Conservation (phyloP, 2,888 invertebrate species). For the Eupithecia inturbata region DNA sequence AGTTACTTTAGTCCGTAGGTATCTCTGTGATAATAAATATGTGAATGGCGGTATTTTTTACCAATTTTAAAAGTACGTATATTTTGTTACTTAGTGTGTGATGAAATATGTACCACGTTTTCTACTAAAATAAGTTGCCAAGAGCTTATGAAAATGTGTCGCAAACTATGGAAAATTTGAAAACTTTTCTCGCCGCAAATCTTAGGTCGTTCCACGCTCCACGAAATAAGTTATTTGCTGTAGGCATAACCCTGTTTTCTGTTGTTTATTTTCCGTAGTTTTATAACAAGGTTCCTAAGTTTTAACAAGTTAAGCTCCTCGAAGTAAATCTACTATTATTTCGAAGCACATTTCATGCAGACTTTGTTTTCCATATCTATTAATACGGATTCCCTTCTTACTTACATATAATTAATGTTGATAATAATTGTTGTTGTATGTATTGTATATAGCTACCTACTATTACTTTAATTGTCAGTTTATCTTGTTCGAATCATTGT, state of each 20-base stretch:
- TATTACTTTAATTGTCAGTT: no score
- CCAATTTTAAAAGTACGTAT: not conserved
- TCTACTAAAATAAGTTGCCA: constrained; percentile 6
- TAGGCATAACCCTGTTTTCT: constrained; percentile 31
- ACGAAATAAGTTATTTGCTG: constrained; percentile 33
- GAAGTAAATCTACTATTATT: constrained; percentile 27
- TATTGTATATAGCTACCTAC: no score
- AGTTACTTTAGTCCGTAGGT: constrained; percentile 13
- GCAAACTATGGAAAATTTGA: constrained; percentile 38
- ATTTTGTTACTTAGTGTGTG: not conserved
- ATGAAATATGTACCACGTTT: not conserved
- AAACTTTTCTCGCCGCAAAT: constrained; percentile 36
- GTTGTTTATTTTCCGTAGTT: constrained; percentile 34
- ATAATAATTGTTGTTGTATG: no score
- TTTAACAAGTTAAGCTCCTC: constrained; percentile 31
- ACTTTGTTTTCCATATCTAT: not conserved
- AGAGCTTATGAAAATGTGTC: constrained; percentile 32
- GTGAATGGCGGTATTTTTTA: not conserved
- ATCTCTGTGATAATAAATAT: no score
- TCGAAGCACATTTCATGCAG: not conserved
- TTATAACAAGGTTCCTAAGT: constrained; percentile 30
- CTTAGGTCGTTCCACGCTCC: constrained; percentile 33
- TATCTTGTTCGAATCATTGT: no score
- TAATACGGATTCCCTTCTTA: not conserved
- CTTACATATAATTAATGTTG: no score